Base-by-base conservation (phyloP, 1,140 invertebrate species). In the Sinonovacula constricta region DNA sequence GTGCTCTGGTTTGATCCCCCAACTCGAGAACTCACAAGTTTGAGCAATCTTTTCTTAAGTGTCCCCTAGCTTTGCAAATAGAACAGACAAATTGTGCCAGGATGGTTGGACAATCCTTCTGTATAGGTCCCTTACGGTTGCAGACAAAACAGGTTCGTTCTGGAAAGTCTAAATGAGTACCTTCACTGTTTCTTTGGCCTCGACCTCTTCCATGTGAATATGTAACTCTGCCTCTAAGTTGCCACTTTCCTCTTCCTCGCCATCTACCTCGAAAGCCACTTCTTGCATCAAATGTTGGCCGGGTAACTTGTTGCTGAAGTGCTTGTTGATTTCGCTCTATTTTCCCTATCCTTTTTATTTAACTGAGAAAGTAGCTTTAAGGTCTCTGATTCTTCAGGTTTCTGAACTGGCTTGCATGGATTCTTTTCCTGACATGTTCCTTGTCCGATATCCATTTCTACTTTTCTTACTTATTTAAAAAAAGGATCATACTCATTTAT, bases 401-500 rank as follows among this genome's bases (percentile, higher is more conserved):
- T 45, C n/a, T 59, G 54, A 7, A 14, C 34, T 15, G 54, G 49
- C 24, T 62, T 71, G 22, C 33, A 39, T 5, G 69, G 49, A 3
- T 10, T 34, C 31, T 24, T 71, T 2, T 70, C 67, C n/a, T n/a
- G n/a, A 14, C 1, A 1, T 2, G 0, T n/a, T n/a, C n/a, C 33
- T 26, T n/a, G 26, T 49, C 49, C 33, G 26, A 24, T 24, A 28
- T 78, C 62, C 54, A 24, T n/a, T 45, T 78, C 51, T 28, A 78
- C 62, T 39, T 36, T 49, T 33, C 75, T 66, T 33, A 78, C 22
- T 60, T 66, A 63, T 51, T 24, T 34, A 12, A 62, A 54, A 24
- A 78, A 68, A 3, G 68, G 36, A 24, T 78, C 75, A 62, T 67
- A 78, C 10, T 51, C 54, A 26, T 34, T 33, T 14, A 68, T 78